phyloP scores from a whole-genome alignment of 2,797 vertebrate species.

The Atherinosoma microstoma region DNA sequence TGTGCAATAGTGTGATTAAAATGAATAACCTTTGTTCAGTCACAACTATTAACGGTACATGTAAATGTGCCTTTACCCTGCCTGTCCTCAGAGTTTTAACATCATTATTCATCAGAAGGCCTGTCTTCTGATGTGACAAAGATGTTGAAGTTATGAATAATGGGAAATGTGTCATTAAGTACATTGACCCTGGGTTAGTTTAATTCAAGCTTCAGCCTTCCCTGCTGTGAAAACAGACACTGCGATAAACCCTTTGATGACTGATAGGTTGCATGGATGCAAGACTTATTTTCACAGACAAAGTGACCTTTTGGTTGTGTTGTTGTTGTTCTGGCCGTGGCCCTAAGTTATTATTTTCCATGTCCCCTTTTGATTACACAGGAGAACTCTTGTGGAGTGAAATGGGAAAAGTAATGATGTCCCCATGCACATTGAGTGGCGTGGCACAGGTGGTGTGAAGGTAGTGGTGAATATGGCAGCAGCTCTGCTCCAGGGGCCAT shows the following conservation, averaged over 20 bases:
- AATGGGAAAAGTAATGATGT: constrained; percentile 74
- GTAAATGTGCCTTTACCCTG: constrained; percentile 38
- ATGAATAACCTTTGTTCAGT: constrained; percentile 80
- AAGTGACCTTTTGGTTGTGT: constrained; percentile 67
- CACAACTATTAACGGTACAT: constrained; percentile 64
- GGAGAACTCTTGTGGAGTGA: constrained; percentile 62
- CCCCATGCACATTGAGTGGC: constrained; percentile 34
- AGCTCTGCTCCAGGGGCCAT: constrained; percentile 61
- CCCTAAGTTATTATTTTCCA: constrained; percentile 66
- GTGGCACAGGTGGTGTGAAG: constrained; percentile 46
- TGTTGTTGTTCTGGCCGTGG: constrained; percentile 37
- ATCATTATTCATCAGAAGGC: constrained; percentile 61
- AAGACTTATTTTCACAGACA: constrained; percentile 59
- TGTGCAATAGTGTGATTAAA: constrained; percentile 78
- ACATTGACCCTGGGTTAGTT: constrained; percentile 53
- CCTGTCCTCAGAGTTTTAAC: constrained; percentile 49
- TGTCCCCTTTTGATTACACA: constrained; percentile 68
- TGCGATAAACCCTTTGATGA: constrained; percentile 57
- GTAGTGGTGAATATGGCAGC: constrained; percentile 45
- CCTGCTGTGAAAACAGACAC: constrained; percentile 39
- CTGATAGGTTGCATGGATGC: constrained; percentile 62
- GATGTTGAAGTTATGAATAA: constrained; percentile 63
- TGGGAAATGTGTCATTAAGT: constrained; percentile 57
- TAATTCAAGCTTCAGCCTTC: constrained; percentile 49
- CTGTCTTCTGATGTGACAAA: constrained; percentile 58